These are phyloP conservation scores for Rotaria magnacalcarata DNA, from an alignment of 2,888 invertebrate species.

Conservation along the genomic window DNA sequence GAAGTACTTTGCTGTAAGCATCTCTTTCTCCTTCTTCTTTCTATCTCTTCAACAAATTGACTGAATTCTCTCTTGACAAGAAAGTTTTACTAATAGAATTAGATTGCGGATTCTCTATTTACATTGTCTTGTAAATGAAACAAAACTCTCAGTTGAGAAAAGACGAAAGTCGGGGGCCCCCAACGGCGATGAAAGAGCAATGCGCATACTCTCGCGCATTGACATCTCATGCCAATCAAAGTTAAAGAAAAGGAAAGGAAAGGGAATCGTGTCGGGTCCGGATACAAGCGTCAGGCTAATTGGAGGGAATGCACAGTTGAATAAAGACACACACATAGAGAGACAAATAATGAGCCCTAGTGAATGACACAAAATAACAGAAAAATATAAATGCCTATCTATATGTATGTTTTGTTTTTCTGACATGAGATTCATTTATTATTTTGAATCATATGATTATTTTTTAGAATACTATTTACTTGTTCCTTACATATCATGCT, in stretches of 20 bases:
- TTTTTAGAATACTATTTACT: not conserved
- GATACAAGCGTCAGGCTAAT: slow-evolving; percentile 25
- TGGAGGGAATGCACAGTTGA: not conserved
- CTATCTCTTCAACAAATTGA: slow-evolving; percentile 29
- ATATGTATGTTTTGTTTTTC: not conserved
- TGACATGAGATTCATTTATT: not conserved
- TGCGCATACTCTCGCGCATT: not conserved
- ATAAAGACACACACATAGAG: not conserved
- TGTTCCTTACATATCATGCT: not conserved
- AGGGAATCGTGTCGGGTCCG: slow-evolving; percentile 18
- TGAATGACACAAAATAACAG: not conserved
- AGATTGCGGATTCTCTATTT: slow-evolving; percentile 20
- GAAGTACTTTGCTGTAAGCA: not conserved
- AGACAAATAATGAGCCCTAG: not conserved
- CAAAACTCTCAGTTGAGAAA: slow-evolving; percentile 18
- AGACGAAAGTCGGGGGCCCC: slow-evolving; percentile 26
- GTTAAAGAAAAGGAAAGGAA: slow-evolving; percentile 29
- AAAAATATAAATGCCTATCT: too few species aligned
- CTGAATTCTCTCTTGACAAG: slow-evolving; percentile 22
- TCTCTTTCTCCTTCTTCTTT: not conserved
- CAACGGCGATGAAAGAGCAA: slow-evolving; percentile 29
- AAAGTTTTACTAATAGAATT: not conserved
- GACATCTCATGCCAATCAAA: slow-evolving; percentile 31
- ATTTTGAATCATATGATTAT: not conserved
- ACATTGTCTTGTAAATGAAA: slow-evolving; percentile 31